Percentiles rank a stretch among this genome's conserved stretches.
phyloP scores from a whole-genome alignment of 64 coral and sea anemone genomes.

The Catalaphyllia jardinei region DNA sequence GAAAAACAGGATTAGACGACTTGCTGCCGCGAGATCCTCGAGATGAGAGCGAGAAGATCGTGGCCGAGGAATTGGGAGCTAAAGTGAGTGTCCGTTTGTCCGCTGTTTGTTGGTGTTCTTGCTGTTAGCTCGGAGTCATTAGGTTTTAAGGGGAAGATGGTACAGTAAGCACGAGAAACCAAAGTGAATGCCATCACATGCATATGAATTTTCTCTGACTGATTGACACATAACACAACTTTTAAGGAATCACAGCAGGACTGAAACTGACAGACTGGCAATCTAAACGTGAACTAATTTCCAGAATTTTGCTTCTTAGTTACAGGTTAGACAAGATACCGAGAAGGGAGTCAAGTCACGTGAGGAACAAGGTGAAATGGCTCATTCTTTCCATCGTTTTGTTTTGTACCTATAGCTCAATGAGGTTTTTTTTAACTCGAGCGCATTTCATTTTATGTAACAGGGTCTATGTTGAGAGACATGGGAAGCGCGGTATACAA shows the following conservation, averaged over 20 bases:
- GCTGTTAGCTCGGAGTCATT: not conserved
- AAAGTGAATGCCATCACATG: too few relatives aligned
- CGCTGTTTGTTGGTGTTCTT: too few relatives aligned
- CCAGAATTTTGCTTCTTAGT: not conserved
- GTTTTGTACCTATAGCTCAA: not conserved
- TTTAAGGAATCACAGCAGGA: too few relatives aligned
- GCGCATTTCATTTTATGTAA: not conserved
- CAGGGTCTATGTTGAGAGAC: slow-evolving; percentile 7
- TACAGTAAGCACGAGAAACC: too few relatives aligned
- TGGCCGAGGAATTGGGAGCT: slow-evolving; percentile 60
- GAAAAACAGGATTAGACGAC: slow-evolving; percentile 61
- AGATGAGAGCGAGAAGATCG: slow-evolving; percentile 70
- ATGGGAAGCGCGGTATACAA: slow-evolving; percentile 13
- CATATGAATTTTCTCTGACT: too few relatives aligned
- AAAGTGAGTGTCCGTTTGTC: slow-evolving; percentile 51
- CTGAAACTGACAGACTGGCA: too few relatives aligned
- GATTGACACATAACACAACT: too few relatives aligned
- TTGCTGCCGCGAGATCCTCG: slow-evolving; percentile 83
- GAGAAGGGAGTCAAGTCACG: not conserved
- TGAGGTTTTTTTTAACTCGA: not conserved
- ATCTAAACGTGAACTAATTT: too few relatives aligned
- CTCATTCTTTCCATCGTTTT: not conserved
- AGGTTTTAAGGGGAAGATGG: too few relatives aligned
- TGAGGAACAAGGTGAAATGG: not conserved
- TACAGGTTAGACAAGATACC: not conserved